phyloP scores from a whole-genome alignment of 1,140 invertebrate genomes.

The Uloborus diversus region DNA sequence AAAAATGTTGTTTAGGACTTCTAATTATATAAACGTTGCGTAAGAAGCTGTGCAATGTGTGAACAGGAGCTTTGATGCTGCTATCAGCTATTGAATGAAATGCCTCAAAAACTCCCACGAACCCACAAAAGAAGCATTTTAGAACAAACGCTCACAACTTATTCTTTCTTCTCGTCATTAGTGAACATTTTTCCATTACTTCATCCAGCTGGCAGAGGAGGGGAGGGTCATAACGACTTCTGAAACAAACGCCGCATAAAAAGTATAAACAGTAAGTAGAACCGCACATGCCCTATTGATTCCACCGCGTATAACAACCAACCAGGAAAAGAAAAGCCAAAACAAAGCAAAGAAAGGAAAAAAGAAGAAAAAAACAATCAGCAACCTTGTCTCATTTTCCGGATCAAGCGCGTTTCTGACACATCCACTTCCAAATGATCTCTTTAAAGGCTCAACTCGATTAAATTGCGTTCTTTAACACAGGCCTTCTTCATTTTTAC shows the following conservation, averaged over 20 bases:
- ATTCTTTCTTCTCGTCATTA: constrained; percentile 5
- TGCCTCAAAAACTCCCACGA: constrained; percentile 11
- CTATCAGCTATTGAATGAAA: background rate
- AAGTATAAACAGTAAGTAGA: background rate
- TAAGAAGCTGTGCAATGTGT: too few species aligned
- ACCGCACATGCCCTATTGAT: constrained; percentile 9
- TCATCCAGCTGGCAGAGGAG: background rate
- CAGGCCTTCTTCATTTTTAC: background rate
- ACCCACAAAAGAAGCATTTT: constrained; percentile 20
- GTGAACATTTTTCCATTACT: constrained; percentile 31
- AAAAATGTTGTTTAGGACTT: too few species aligned
- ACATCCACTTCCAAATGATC: constrained; percentile 44
- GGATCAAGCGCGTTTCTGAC: background rate
- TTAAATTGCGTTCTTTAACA: constrained; percentile 28
- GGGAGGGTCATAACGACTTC: constrained; percentile 11
- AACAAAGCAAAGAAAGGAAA: too few species aligned
- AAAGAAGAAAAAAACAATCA: constrained; percentile 19
- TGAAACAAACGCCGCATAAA: background rate
- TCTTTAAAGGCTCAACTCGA: constrained; percentile 26
- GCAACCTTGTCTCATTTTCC: constrained; percentile 2
- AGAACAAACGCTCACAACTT: background rate
- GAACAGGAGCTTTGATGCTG: constrained; percentile 1
- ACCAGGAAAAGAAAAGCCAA: too few species aligned
- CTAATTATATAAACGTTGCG: too few species aligned
- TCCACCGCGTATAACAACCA: background rate